Evolutionary conservation across 2,888 invertebrate species (phyloP).

Genomic region (Lycaena phlaeas): DNA sequence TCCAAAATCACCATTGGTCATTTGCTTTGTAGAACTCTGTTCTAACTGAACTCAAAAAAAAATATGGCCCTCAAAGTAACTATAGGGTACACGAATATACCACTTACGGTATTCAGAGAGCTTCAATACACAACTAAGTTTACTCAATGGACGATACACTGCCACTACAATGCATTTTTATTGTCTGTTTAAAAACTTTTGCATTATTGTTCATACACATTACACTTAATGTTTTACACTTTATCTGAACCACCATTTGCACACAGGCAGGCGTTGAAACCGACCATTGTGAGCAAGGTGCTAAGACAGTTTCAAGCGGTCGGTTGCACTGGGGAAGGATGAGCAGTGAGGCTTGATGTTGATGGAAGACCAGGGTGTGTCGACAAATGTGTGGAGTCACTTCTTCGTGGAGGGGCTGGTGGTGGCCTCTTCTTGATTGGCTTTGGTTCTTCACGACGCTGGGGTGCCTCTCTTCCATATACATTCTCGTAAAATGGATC

Average conservation of each 20-base stretch:
- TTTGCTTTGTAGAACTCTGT: slow-evolving; percentile 14
- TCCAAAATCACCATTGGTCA: slow-evolving; percentile 16
- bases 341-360: slow-evolving; percentile 32
- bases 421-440: slow-evolving; percentile 82
- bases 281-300: slow-evolving; percentile 19
- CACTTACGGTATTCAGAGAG: slow-evolving; percentile 10
- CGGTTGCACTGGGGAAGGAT: slow-evolving; percentile 35
- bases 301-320: slow-evolving; percentile 33
- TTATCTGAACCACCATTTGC: slow-evolving; percentile 10
- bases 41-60: slow-evolving; percentile 13
- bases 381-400: slow-evolving; percentile 88
- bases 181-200: not conserved
- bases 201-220: not conserved
- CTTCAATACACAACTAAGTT: slow-evolving; percentile 15
- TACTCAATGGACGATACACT: slow-evolving; percentile 13
- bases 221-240: slow-evolving; percentile 4
- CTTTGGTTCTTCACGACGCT: slow-evolving; percentile 44
- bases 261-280: slow-evolving; percentile 16
- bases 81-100: slow-evolving; percentile 5
- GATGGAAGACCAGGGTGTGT: slow-evolving; percentile 30
- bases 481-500: slow-evolving; percentile 86
- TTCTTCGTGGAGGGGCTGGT: slow-evolving; percentile 91
- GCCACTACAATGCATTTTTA: slow-evolving; percentile 12
- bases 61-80: slow-evolving; percentile 11
- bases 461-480: slow-evolving; percentile 35